Base-by-base conservation (phyloP, 2,888 invertebrate genomes). In the Brassicogethes aeneus region DNA sequence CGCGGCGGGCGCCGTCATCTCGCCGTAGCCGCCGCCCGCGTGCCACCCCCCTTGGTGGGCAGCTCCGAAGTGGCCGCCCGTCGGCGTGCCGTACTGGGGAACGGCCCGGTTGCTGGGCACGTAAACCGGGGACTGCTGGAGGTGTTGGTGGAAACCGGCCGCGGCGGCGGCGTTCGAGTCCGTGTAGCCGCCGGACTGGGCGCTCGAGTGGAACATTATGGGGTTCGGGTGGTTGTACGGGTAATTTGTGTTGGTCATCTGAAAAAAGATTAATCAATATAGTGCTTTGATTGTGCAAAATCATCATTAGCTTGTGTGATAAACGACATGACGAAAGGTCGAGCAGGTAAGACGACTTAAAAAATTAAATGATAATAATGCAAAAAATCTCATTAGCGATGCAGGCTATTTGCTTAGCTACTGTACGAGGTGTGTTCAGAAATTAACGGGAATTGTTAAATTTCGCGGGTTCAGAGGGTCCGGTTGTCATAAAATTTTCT, bases 111-210 rank as follows among this genome's bases (percentile, higher is more conserved):
- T 77, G 17, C 80, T 77, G 30, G 81, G 80, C 44, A 82, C 82
- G 65, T 82, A 82, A 34, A 82, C 82, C 2, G 82, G 82, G 1
- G 79, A 66, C 45, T 73, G 73, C 15, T 73, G 68, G 48, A 62
- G 56, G 55, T 69, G 70, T 40, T 72, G 69, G 46, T 69, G 68
- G 45, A 64, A 64, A 36, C 58, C 58, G n/a, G n/a, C n/a, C 32
- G 60, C 47, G 48, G 61, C 59, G 35, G 60, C 57, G 34, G 60
- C 47, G 48, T 61, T 60, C 35, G 60, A 55, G 51, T 67, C 68
- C 49, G 58, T 56, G 55, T 67, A 66, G 42, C 62, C 62, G 34
- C 60, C 57, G 34, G 58, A 54, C 31, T 57, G 57, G 17, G 63
- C 51, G 42, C 61, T 51, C 46, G 69, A 63, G 56, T 68, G 69